Percentiles rank a stretch among this genome's conserved stretches.
Conservation (phyloP, 2,113 vertebrate species). For the Pseudolaguvia tuberculata region DNA sequence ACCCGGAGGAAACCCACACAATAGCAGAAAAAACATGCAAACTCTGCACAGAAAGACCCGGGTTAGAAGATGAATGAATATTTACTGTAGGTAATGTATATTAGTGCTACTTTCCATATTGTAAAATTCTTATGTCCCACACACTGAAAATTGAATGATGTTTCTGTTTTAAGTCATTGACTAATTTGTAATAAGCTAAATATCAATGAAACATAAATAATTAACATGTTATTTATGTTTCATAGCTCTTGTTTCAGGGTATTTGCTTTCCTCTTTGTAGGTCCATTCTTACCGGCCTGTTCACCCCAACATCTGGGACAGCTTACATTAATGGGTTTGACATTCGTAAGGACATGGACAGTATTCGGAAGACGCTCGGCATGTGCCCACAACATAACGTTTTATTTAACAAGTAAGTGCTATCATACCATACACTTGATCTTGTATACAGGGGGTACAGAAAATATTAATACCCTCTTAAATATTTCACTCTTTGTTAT, state of each 20-base stretch:
- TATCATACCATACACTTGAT: background rate
- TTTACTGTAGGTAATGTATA: too few species aligned
- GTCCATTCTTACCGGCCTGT: constrained; percentile 96
- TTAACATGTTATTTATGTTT: background rate
- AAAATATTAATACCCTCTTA: too few species aligned
- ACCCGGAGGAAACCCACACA: too few species aligned
- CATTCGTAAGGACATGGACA: constrained; percentile 83
- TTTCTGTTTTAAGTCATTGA: background rate
- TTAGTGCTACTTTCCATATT: too few species aligned
- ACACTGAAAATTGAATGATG: background rate
- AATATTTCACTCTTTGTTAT: too few species aligned
- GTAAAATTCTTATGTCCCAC: too few species aligned
- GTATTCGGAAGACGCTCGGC: constrained; percentile 84
- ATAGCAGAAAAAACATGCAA: too few species aligned
- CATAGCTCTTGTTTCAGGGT: background rate
- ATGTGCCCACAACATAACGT: constrained; percentile 98
- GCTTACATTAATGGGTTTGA: constrained; percentile 89
- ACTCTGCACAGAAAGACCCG: too few species aligned
- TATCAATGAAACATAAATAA: background rate
- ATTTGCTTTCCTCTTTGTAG: constrained; percentile 58
- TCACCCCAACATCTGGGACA: constrained; percentile 88
- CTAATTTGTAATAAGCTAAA: background rate
- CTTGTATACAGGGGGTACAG: too few species aligned
- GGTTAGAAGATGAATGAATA: too few species aligned
- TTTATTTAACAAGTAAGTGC: constrained; percentile 88